Percentiles rank a stretch among this genome's conserved stretches.
Conservation (phyloP, 2,888 invertebrate genomes). For the Volucella inanis region DNA sequence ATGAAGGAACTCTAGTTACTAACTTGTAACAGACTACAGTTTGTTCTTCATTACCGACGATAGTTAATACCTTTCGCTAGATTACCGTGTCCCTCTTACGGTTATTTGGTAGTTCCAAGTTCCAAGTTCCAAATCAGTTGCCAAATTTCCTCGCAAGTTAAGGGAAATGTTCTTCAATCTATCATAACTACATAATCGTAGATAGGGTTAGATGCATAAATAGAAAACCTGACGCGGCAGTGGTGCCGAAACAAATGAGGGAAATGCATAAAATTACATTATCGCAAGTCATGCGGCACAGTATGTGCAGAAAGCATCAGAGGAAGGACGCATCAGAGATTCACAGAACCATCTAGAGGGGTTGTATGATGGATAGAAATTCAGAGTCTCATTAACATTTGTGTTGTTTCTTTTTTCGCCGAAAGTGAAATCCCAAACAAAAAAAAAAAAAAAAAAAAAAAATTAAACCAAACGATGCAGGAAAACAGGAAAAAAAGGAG, state of each 20-base stretch:
- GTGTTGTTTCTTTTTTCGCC: slow-evolving; percentile 24
- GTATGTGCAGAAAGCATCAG: slow-evolving; percentile 6
- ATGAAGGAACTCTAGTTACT: too few relatives aligned
- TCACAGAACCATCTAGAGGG: neutral
- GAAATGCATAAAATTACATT: slow-evolving; percentile 73
- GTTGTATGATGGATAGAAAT: slow-evolving; percentile 17
- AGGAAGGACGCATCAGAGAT: neutral
- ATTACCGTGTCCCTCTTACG: too few relatives aligned
- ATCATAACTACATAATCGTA: too few relatives aligned
- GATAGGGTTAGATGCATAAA: neutral
- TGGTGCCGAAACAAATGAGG: slow-evolving; percentile 39
- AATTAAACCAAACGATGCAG: slow-evolving; percentile 28
- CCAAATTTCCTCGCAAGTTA: too few relatives aligned
- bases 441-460: slow-evolving; percentile 49
- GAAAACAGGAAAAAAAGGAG: slow-evolving; percentile 23
- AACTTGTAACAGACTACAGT: too few relatives aligned
- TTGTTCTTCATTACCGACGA: too few relatives aligned
- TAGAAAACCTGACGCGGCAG: neutral
- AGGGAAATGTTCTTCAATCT: too few relatives aligned
- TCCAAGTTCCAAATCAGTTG: too few relatives aligned
- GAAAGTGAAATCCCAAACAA: slow-evolving; percentile 57
- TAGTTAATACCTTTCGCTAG: too few relatives aligned
- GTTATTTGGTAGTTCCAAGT: too few relatives aligned
- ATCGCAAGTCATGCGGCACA: slow-evolving; percentile 47
- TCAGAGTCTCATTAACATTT: slow-evolving; percentile 70